Percentiles rank a stretch among this genome's conserved stretches.
These are phyloP conservation scores for Rhinichthys osculus DNA, from an alignment of 2,797 vertebrate species.

Conservation along the genomic window DNA sequence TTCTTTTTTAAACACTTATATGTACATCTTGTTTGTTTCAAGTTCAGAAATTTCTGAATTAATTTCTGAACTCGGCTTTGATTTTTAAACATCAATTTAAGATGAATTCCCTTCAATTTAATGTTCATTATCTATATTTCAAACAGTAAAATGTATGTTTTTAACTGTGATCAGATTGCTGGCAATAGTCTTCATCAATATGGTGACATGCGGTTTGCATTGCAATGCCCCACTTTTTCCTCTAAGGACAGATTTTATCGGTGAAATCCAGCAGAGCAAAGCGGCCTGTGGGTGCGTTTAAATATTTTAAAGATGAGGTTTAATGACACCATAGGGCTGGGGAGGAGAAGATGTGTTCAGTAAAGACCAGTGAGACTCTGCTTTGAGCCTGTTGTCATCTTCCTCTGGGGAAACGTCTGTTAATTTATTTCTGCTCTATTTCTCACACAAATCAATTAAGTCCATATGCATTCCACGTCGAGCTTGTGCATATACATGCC, in stretches of 20 bases:
- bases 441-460: slow-evolving; percentile 58
- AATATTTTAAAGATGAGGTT: slow-evolving; percentile 45
- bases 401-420: slow-evolving; percentile 48
- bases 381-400: slow-evolving; percentile 15
- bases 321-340: slow-evolving; percentile 50
- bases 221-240: slow-evolving; percentile 5
- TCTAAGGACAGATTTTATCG: slow-evolving; percentile 41
- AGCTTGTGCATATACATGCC: slow-evolving; percentile 42
- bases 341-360: slow-evolving; percentile 18
- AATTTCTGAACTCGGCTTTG: background rate
- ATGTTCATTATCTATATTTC: background rate
- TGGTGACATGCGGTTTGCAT: slow-evolving; percentile 39
- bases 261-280: slow-evolving; percentile 36
- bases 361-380: slow-evolving; percentile 28
- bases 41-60: background rate
- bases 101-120: background rate
- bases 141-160: background rate
- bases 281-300: slow-evolving; percentile 30
- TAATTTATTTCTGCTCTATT: slow-evolving; percentile 59
- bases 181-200: slow-evolving; percentile 23
- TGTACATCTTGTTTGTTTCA: background rate
- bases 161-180: slow-evolving; percentile 14
- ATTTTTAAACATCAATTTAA: background rate
- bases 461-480: slow-evolving; percentile 44
- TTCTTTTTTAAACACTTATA: background rate